Evolutionary conservation across 2,113 vertebrate species (phyloP).

Genomic region (Gyps fulvus): DNA sequence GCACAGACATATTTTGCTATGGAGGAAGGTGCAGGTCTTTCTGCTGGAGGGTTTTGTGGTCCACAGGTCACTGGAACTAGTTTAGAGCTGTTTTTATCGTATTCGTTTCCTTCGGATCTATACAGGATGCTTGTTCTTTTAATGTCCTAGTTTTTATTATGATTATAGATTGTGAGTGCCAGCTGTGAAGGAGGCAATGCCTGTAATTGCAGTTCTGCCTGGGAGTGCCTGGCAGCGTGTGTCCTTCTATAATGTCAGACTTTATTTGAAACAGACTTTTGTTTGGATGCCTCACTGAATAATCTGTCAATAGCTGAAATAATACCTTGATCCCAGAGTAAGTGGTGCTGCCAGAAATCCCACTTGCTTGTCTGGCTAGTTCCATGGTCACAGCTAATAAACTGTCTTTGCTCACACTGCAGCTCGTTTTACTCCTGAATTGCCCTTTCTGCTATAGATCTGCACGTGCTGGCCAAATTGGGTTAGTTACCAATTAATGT

Average conservation of each 20-base stretch:
- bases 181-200: slow-evolving; percentile 3
- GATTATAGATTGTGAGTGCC: neutral
- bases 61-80: neutral
- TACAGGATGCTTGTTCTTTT: neutral
- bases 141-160: neutral
- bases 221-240: neutral
- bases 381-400: neutral
- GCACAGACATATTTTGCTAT: neutral
- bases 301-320: neutral
- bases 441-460: neutral
- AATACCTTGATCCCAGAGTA: neutral
- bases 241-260: neutral
- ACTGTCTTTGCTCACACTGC: neutral
- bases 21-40: neutral
- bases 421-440: neutral
- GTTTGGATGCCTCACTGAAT: neutral
- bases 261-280: neutral
- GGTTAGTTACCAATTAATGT: neutral
- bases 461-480: fast-evolving
- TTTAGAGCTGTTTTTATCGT: neutral
- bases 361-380: neutral
- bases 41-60: neutral
- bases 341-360: neutral
- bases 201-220: neutral
- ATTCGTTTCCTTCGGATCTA: neutral